Evolutionary conservation across 2,797 vertebrate genomes (phyloP).

Genomic region (Falco biarmicus): DNA sequence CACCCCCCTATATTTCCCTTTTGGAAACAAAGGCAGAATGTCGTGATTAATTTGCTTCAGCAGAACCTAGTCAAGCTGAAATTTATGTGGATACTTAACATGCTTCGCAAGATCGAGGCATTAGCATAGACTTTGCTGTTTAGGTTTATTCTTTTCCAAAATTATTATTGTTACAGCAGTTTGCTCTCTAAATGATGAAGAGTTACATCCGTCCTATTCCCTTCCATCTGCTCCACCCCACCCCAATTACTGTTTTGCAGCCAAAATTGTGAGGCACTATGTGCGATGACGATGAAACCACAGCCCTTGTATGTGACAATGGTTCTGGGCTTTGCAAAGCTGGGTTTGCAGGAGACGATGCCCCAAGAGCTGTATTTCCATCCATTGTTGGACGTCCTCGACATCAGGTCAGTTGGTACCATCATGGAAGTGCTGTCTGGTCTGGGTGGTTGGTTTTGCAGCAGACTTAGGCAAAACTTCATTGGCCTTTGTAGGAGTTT

Average conservation of each 20-base stretch:
- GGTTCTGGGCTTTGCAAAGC: constrained; percentile 62
- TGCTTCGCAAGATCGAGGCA: not conserved
- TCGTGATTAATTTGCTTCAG: not conserved
- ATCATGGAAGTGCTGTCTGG: not conserved
- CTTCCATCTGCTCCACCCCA: not conserved
- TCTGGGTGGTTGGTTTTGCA: not conserved
- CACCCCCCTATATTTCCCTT: not conserved
- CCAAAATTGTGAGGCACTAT: not conserved
- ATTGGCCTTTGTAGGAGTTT: accelerated
- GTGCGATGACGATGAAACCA: constrained; percentile 19
- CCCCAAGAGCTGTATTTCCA: constrained; percentile 39
- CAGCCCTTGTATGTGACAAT: constrained; percentile 22
- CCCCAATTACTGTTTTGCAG: not conserved
- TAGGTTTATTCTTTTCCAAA: not conserved
- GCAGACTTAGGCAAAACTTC: not conserved
- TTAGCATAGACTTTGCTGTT: not conserved
- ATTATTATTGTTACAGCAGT: not conserved
- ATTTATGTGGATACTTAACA: not conserved
- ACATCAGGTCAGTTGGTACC: constrained; percentile 5
- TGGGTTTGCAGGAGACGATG: constrained; percentile 47
- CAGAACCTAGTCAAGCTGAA: not conserved
- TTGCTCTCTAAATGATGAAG: not conserved
- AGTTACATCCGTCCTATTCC: not conserved
- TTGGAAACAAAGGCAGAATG: not conserved
- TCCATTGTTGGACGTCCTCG: constrained; percentile 20